Evolutionary conservation across 2,113 vertebrate genomes (phyloP).

Genomic region (Megaceryle torquata): DNA sequence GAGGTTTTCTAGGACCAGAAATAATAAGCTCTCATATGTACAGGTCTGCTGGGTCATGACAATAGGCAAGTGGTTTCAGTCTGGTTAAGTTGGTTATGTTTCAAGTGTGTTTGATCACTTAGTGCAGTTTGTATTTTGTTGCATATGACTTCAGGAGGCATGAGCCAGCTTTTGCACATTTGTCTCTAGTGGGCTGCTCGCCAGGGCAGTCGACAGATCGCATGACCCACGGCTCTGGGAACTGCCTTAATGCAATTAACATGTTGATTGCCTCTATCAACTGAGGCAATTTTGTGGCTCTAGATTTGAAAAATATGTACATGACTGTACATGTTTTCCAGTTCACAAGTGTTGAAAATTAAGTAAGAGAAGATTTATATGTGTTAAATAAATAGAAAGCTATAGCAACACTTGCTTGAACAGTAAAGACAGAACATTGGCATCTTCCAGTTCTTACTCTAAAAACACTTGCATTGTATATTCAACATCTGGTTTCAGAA

Average conservation of each 20-base stretch:
- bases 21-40: neutral
- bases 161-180: neutral
- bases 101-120: neutral
- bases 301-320: neutral
- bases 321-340: neutral
- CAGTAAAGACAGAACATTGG: neutral
- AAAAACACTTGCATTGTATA: neutral
- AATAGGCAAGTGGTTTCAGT: neutral
- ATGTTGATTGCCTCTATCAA: neutral
- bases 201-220: neutral
- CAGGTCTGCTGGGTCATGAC: neutral
- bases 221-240: neutral
- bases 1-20: neutral
- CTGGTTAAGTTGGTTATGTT: neutral
- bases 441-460: neutral
- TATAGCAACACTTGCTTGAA: neutral
- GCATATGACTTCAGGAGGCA: neutral
- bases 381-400: neutral
- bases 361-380: neutral
- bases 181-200: neutral
- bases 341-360: neutral
- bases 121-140: accelerated
- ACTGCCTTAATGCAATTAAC: neutral
- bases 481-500: neutral
- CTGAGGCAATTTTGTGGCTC: accelerated